Evolutionary conservation across 2,888 invertebrate species (phyloP).

Genomic region (Mallateleia sp.): DNA sequence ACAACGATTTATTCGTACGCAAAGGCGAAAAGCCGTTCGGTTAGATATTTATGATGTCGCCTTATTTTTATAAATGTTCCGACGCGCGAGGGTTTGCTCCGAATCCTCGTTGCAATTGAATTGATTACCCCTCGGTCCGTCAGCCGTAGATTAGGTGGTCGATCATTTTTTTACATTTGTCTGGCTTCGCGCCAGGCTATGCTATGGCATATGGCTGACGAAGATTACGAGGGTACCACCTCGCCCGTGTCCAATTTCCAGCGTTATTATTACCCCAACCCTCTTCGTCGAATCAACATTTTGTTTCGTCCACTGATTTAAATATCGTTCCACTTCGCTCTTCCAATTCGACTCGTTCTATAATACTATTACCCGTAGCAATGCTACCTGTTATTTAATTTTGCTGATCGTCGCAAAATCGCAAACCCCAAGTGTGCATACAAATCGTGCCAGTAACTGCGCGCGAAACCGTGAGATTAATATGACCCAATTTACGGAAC

Average conservation of each 20-base stretch:
- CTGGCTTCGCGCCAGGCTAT: constrained; percentile 87
- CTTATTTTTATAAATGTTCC: constrained; percentile 50
- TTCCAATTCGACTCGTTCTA: too few species aligned
- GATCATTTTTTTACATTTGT: constrained; percentile 84
- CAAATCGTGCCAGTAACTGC: too few species aligned
- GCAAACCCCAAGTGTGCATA: too few species aligned
- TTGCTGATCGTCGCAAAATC: too few species aligned
- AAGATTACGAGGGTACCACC: constrained; percentile 87
- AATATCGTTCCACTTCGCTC: too few species aligned
- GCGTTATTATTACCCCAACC: constrained; percentile 88
- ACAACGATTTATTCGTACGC: background rate
- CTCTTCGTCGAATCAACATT: constrained; percentile 48
- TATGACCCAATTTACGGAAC: too few species aligned
- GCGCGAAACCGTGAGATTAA: too few species aligned
- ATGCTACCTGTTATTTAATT: background rate
- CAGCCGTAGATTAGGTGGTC: constrained; percentile 86
- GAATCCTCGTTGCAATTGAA: constrained; percentile 84
- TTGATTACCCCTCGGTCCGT: constrained; percentile 85
- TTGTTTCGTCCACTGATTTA: too few species aligned
- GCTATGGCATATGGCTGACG: constrained; percentile 86
- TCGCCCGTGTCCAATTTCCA: constrained; percentile 87
- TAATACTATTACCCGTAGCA: too few species aligned
- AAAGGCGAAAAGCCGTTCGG: constrained; percentile 2
- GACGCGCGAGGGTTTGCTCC: constrained; percentile 47
- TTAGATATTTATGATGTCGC: constrained; percentile 32